Evolutionary conservation across 2,888 invertebrate species (phyloP), one percentile per base, ranked within the genome.

Genomic region (Seladonia tumulorum): DNA sequence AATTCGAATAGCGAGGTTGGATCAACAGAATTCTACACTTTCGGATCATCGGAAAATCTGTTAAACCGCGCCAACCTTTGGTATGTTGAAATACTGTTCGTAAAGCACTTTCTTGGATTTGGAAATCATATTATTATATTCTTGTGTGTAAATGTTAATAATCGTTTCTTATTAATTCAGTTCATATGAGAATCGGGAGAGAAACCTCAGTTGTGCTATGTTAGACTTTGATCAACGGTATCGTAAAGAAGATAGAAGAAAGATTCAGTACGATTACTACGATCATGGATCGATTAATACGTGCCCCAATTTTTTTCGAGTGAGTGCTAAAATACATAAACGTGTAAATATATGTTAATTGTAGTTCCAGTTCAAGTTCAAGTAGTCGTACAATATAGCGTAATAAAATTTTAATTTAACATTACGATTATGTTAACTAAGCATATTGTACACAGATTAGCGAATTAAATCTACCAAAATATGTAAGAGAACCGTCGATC

Each of bases 1-100:
- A 77, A 87, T 77, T 76, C 68, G 29, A 70, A 82, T n/a, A 74
- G 85, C 45, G 80, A 79, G 75, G 25, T 79, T 14, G 57, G 39
- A 10, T 68, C 73, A 39, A 63, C 75, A 45, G 82, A 77, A 53
- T 35, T 73, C 2, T 49, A 79, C 5, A 22, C 0, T 4, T 42
- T 35, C n/a, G n/a, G 5, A 72, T 72, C 39, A 29, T 76, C 57
- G 35, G 70, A 63, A 81, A 77, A 68, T 57, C 8, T 8, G 0
- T 39, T 76, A 18, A 66, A 22, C 25, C 29, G 57, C 18, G 35
- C 25, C 49, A n/a, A 79, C 53, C 45, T 72, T 77, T 53, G 79
- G 87, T 87, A 85, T 35, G 53, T 60, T 60, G 18, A 16, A 45
- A 18, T 10, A 29, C 25, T 39, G 2, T n/a, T 16, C 22, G n/a